phyloP scores from a whole-genome alignment of 1,140 invertebrate species.

The Charaxes varanes region DNA sequence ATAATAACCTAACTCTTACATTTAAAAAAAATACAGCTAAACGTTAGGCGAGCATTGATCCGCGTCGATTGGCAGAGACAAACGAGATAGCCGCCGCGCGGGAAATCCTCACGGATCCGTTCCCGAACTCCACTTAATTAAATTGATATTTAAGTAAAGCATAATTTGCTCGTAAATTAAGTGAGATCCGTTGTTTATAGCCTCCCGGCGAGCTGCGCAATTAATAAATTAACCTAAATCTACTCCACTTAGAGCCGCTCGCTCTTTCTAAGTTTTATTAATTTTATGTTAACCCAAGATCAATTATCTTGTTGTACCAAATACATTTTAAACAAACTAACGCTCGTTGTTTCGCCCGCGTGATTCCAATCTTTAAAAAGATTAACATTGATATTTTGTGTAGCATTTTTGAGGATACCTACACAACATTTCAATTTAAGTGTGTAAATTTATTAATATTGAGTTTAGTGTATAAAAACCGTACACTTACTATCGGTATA shows the following conservation, averaged over 20 bases:
- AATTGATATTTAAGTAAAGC: constrained; percentile 74
- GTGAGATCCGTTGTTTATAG: constrained; percentile 71
- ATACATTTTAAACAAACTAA: no score
- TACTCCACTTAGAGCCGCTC: constrained; percentile 60
- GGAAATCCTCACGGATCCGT: constrained; percentile 48
- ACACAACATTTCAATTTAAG: no score
- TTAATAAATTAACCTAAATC: constrained; percentile 71
- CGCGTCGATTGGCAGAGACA: constrained; percentile 53
- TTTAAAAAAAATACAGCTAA: no score
- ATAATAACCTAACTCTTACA: no score
- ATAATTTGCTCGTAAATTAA: constrained; percentile 74
- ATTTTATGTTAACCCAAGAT: constrained; percentile 35
- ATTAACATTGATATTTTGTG: no score
- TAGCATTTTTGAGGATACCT: no score
- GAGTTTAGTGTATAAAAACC: no score
- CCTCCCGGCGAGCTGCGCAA: constrained; percentile 61
- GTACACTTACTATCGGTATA: no score
- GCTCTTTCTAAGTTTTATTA: constrained; percentile 48
- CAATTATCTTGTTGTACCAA: constrained; percentile 4
- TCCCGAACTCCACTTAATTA: constrained; percentile 67
- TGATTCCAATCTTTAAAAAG: no score
- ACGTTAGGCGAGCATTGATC: constrained; percentile 38
- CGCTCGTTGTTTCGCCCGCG: no score
- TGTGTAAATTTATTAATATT: no score
- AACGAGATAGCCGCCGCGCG: constrained; percentile 33